Evolutionary conservation across 1,140 invertebrate genomes (phyloP).

Genomic region (Procambarus clarkii): DNA sequence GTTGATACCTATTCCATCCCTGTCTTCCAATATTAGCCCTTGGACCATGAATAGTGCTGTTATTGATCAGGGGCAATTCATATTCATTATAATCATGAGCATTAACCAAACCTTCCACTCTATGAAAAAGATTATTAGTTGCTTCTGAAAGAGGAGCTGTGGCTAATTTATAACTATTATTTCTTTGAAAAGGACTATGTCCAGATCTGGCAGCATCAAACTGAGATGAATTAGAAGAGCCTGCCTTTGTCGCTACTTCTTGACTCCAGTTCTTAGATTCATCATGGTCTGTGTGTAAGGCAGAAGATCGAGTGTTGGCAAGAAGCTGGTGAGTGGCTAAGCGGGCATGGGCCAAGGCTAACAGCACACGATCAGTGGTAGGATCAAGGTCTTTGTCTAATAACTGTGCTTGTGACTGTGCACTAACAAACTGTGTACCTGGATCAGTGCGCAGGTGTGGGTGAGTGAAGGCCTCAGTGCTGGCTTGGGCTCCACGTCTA

Average conservation of each 20-base stretch:
- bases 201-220: not conserved
- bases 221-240: not conserved
- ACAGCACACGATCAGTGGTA: conserved; percentile 59
- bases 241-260: not conserved
- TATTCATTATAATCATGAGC: conserved; percentile 20
- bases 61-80: conserved; percentile 50
- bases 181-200: conserved; percentile 65
- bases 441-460: conserved; percentile 67
- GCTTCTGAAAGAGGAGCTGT: conserved; percentile 64
- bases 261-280: not conserved
- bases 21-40: conserved; percentile 37
- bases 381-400: conserved; percentile 53
- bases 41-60: conserved; percentile 59
- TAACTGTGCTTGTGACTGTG: conserved; percentile 40
- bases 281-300: not conserved
- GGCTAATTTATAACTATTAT: conserved; percentile 68
- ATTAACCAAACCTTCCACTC: conserved; percentile 27
- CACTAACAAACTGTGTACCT: conserved; percentile 66
- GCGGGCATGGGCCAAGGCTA: conserved; percentile 65
- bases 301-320: not conserved
- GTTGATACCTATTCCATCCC: not conserved
- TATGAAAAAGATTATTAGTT: conserved; percentile 61
- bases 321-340: conserved; percentile 56
- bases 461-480: conserved; percentile 64
- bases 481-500: conserved; percentile 63